Base-by-base conservation (phyloP, 2,797 vertebrate species). In the Nannoperca obscura region DNA sequence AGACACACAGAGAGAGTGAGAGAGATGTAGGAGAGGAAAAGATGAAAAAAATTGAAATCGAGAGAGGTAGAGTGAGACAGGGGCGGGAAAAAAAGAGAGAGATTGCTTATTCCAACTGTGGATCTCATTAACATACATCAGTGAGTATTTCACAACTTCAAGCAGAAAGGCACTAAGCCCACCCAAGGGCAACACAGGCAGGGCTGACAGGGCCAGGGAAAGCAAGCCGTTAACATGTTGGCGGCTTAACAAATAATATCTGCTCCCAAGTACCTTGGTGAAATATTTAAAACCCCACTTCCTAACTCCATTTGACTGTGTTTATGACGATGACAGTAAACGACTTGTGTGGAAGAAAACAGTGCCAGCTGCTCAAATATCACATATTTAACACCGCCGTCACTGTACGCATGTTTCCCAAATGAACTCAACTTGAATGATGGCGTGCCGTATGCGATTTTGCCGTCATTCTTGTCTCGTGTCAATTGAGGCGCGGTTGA, bases 81-180 rank as follows among this genome's bases (percentile, higher is more conserved):
- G 71, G 70, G 47, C 11, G 53, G 78, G 24, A 27, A 76, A 77
- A 80, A 88, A 83, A 78, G 49, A 82, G 76, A 88, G 74, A 82
- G 86, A 86, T 84, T 81, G 86, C 86, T 92, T 91, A 91, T 92
- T 93, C 90, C 90, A 92, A 91, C 89, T 85, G 86, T 91, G 89
- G 88, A 91, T 90, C 91, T 95, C 93, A 95, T 95, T 96, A 94
- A 90, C 94, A 95, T 95, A 93, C 92, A 95, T 95, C 91, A 93
- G 89, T 86, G 89, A 93, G 91, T 94, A 93, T 95, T 92, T 94
- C 92, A 90, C 92, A 94, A 94, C 90, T 95, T 94, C 84, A 88
- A 94, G 92, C 92, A 89, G 91, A 87, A 91, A 87, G 85, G 90
- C 90, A 92, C 93, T 95, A 95, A 96, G 94, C 94, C 91, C 93